Conservation (phyloP, 2,113 vertebrate genomes). For the Pyrgilauda ruficollis region DNA sequence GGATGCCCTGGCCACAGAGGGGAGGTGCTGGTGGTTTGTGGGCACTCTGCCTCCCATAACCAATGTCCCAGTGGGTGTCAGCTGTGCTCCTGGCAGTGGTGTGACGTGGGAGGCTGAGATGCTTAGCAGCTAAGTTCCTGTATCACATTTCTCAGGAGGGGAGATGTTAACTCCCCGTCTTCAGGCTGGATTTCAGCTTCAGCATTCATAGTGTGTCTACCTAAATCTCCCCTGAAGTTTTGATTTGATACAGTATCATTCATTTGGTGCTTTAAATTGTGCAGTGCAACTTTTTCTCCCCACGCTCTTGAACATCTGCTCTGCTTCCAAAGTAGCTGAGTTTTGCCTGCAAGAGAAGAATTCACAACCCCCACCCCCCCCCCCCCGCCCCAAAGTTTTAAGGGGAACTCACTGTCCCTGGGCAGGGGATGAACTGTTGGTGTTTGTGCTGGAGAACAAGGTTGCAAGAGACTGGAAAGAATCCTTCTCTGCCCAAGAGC, state of each 20-base stretch:
- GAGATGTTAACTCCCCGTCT: neutral
- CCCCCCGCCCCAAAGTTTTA: neutral
- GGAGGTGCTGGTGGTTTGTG: neutral
- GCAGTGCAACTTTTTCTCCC: neutral
- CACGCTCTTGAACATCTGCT: neutral
- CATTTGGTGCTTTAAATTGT: neutral
- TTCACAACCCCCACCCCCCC: neutral
- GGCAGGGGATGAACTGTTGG: neutral
- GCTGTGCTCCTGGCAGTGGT: rapidly evolving
- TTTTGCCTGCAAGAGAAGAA: neutral
- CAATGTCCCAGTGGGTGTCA: neutral
- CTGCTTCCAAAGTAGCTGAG: neutral
- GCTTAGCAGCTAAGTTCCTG: neutral
- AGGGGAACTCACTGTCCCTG: neutral
- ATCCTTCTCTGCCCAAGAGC: neutral
- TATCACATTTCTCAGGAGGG: neutral
- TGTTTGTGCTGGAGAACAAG: neutral
- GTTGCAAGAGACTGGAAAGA: neutral
- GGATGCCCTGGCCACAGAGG: rapidly evolving
- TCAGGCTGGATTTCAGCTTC: constrained; percentile 17
- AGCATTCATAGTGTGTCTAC: neutral
- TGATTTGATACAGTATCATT: neutral
- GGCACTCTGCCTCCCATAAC: neutral
- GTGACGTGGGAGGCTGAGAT: neutral
- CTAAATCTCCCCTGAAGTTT: constrained; percentile 36